Evolutionary conservation across 2,797 vertebrate genomes (phyloP), one percentile per base, ranked within the genome.

Genomic region (Chanos chanos): DNA sequence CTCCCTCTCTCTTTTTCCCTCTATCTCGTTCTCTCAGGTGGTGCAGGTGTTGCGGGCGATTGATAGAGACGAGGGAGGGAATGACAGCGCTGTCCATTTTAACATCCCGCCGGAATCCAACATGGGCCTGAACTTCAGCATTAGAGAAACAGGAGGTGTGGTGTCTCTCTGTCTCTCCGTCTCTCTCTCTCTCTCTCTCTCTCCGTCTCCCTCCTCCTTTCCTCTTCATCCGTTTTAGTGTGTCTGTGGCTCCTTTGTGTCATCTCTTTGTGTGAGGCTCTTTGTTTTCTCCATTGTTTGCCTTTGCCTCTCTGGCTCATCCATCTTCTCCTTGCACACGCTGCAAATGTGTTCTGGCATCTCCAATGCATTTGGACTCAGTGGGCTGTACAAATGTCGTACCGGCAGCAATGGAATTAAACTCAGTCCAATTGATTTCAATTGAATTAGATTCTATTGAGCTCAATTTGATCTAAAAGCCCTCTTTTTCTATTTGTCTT

Each of bases 21-120:
- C 63, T 77, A 75, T 84, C 72, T 83, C 73, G 85, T 75, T 80
- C 67, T 77, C 61, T 81, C 86, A 96, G 92, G 85, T 94, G 82
- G 92, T 96, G 81, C 92, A 94, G 85, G 89, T 93, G 78, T 84
- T 95, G 79, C 83, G 85, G 61, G 92, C 92, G 41, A 87, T 93
- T 81, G 94, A 96, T 87, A 89, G 86, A 85, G 94, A 96, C 55
- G 89, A 93, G 72, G 89, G 81, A 5, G 92, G 92, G 55, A 92
- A 92, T 68, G 89, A 90, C 75, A 94, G 89, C 81, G 81, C 83
- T 0, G 88, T 95, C 78, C 92, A 92, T 81, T 92, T 94, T 79
- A 92, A 89, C 81, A 92, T 93, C 77, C 89, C 91, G 13, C 77
- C 83, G 4, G 91, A 91, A 67, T 87, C 91, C 77, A 77, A 79